Evolutionary conservation across 2,888 invertebrate species (phyloP), one percentile per base, ranked within the genome.

Genomic region (Erebia epiphron): DNA sequence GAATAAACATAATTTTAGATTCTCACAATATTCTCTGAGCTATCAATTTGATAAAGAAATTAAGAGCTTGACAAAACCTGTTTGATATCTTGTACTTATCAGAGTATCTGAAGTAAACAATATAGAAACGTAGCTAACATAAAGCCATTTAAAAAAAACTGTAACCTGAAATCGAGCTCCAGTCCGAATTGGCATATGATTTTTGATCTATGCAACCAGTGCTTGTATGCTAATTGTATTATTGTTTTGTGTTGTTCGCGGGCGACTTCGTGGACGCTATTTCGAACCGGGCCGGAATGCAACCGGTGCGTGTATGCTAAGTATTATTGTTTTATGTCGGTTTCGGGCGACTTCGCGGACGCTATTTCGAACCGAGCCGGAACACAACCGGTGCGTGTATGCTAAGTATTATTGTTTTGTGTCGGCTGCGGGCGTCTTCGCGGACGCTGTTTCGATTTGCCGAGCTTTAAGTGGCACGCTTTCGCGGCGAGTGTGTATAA

Each of bases 401-500:
- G n/a, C 41, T n/a, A 35, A 60, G 43, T 16, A 41, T 35, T 65
- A 41, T 54, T 26, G 35, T 61, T 61, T 61, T 72, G 73, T 77
- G 75, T 70, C 70, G 70, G 76, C 76, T 78, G 78, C 73, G 78
- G 75, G 75, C 70, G 74, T 75, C 68, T 60, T 68, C 73, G 78
- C 67, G 80, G 83, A 79, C 80, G 82, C 81, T 82, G 76, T 82
- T 81, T 82, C 79, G 79, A 80, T 82, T 84, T 82, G 84, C 86
- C 85, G 83, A 85, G 86, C 86, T 86, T 85, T 81, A 82, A 35
- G 78, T 78, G 79, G 75, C 81, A 79, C 79, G 82, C 80, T 81
- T 84, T 63, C 77, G 78, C 79, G 79, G 73, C 75, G 77, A 68
- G 71, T 72, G 75, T 62, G 68, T 71, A 68, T 72, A 69, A 67